These are phyloP conservation scores for Ahaetulla prasina DNA, from an alignment of 2,113 vertebrate species.

Conservation along the genomic window DNA sequence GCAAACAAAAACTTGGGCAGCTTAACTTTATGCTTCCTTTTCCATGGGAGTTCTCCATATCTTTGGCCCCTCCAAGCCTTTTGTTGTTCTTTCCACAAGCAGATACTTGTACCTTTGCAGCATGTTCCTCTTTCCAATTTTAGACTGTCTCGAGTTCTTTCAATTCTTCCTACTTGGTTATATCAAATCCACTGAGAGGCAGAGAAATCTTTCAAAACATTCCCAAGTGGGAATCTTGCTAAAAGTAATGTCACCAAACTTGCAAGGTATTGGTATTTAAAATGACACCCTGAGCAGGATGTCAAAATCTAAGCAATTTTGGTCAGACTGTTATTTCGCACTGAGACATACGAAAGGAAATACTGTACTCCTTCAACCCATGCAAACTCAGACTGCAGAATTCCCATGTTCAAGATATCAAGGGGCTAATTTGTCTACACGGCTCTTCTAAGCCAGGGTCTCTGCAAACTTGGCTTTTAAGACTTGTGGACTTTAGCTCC, in stretches of 20 bases:
- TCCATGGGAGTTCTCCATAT: slow-evolving; percentile 56
- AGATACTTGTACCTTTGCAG: slow-evolving; percentile 31
- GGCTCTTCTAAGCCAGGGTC: not conserved
- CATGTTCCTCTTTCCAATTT: slow-evolving; percentile 1
- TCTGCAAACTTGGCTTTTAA: too few species aligned
- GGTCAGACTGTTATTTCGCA: not conserved
- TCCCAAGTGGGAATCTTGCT: slow-evolving; percentile 17
- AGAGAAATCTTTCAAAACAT: slow-evolving; percentile 35
- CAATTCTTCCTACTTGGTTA: slow-evolving; percentile 25
- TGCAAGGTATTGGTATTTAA: slow-evolving; percentile 1
- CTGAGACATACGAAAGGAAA: slow-evolving; percentile 5
- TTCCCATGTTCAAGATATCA: not conserved
- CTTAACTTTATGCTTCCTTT: slow-evolving; percentile 76
- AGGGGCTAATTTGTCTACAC: not conserved
- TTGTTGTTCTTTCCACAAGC: slow-evolving; percentile 54
- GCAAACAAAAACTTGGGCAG: slow-evolving; percentile 73
- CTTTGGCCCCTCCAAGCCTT: slow-evolving; percentile 2
- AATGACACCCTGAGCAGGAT: slow-evolving; percentile 34
- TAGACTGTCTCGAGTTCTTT: not conserved
- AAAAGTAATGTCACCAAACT: not conserved
- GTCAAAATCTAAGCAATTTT: slow-evolving; percentile 36
- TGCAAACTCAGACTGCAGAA: not conserved
- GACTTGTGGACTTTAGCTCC: too few species aligned
- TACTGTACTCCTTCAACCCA: not conserved
- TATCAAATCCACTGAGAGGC: slow-evolving; percentile 10